Evolutionary conservation across 2,797 vertebrate genomes (phyloP).

Genomic region (Rhabdomys pumilio): DNA sequence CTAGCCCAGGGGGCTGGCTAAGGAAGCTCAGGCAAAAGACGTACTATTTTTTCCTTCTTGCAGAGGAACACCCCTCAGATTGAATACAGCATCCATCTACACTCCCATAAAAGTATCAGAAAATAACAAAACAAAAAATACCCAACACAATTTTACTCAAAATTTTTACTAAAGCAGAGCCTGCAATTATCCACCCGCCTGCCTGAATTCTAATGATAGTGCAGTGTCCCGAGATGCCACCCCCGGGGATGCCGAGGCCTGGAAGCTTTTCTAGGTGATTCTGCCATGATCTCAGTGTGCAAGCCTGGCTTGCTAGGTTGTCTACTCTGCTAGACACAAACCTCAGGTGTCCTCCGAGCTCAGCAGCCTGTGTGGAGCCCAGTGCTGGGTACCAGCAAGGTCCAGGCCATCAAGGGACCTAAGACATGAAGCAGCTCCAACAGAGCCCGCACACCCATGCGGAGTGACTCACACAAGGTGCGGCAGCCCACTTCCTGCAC

Average conservation of each 20-base stretch:
- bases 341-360: not conserved
- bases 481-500: not conserved
- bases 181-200: constrained; percentile 28
- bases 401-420: not conserved
- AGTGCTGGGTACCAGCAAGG: not conserved
- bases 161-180: constrained; percentile 12
- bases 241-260: constrained; percentile 18
- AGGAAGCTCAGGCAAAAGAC: not conserved
- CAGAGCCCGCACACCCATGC: not conserved
- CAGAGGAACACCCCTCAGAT: constrained; percentile 38
- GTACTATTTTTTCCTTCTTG: constrained; percentile 26
- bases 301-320: not conserved
- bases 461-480: not conserved
- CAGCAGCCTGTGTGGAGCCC: not conserved
- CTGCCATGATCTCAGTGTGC: not conserved
- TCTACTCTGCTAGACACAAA: not conserved
- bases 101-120: constrained; percentile 35
- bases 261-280: constrained; percentile 39
- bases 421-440: not conserved
- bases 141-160: constrained; percentile 57
- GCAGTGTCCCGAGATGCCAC: not conserved
- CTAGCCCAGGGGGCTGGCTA: not conserved
- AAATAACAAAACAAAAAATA: constrained; percentile 64
- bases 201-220: constrained; percentile 52
- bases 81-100: constrained; percentile 32